Conservation (phyloP, 2,888 invertebrate genomes). For the Timema cristinae region DNA sequence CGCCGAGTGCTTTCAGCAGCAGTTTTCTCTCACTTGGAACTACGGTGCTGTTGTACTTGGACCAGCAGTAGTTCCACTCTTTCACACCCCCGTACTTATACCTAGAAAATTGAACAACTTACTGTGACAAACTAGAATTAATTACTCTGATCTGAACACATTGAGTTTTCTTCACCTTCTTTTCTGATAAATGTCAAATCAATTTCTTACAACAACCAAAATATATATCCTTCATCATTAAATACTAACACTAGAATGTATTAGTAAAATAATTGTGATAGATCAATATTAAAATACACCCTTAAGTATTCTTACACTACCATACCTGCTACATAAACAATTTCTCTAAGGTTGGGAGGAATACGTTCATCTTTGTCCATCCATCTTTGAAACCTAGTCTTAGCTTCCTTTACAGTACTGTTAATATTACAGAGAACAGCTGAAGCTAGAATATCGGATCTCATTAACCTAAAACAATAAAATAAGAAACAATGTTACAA, state of each 20-base stretch:
- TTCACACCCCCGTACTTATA: slow-evolving; percentile 64
- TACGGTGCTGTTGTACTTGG: slow-evolving; percentile 60
- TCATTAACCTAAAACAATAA: slow-evolving; percentile 56
- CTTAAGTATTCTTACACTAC: too few species aligned
- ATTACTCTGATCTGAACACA: too few species aligned
- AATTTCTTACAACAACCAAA: too few species aligned
- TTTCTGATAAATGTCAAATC: too few species aligned
- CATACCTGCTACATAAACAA: slow-evolving; percentile 55
- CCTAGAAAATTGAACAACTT: slow-evolving; percentile 44
- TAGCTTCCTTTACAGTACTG: slow-evolving; percentile 65
- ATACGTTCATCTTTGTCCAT: slow-evolving; percentile 60
- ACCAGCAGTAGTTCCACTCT: slow-evolving; percentile 78
- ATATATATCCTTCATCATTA: too few species aligned
- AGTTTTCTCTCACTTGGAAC: slow-evolving; percentile 68
- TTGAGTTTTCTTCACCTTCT: too few species aligned
- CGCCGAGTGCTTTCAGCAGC: slow-evolving; percentile 65
- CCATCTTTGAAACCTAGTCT: slow-evolving; percentile 67
- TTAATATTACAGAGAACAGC: slow-evolving; percentile 70
- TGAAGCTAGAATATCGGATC: slow-evolving; percentile 65
- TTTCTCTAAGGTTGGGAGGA: slow-evolving; percentile 70
- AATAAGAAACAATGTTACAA: background rate
- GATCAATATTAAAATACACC: too few species aligned
- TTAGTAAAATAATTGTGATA: too few species aligned
- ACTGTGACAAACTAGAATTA: background rate
- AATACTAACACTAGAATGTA: too few species aligned